Conservation (phyloP, 2,797 vertebrate genomes). For the Leucoraja ocellata region DNA sequence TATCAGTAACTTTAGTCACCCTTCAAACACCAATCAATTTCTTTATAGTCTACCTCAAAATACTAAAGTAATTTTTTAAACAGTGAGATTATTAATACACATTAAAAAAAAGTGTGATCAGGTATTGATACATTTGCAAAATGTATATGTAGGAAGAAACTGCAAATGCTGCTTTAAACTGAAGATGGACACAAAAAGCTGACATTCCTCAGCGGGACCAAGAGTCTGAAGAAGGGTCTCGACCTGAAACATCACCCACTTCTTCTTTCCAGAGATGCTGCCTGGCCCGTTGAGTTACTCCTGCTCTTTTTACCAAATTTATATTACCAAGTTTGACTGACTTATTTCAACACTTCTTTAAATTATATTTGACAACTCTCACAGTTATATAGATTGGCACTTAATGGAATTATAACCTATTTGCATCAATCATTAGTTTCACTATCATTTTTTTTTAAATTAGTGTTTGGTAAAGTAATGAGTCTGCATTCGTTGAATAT, state of each 20-base stretch:
- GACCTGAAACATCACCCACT: no score
- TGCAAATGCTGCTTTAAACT: no score
- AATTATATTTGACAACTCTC: no score
- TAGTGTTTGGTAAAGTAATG: background rate
- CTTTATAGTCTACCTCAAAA: background rate
- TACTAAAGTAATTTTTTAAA: background rate
- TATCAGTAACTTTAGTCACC: slow-evolving; percentile 3
- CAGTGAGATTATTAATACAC: background rate
- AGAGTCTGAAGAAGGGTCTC: no score
- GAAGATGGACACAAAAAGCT: no score
- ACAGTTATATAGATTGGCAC: background rate
- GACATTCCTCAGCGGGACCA: no score
- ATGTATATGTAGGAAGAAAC: background rate
- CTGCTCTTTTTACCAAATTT: background rate
- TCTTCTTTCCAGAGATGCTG: no score
- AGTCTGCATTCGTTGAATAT: background rate
- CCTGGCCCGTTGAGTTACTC: no score
- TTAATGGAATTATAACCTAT: background rate
- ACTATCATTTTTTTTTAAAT: background rate
- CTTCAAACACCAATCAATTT: slow-evolving; percentile 18
- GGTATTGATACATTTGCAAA: background rate
- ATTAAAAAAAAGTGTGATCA: background rate
- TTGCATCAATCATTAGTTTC: background rate
- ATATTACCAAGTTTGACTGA: background rate
- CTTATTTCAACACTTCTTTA: background rate